Conservation (phyloP, 2,797 vertebrate species). For the Muraenolepis orangiensis region DNA sequence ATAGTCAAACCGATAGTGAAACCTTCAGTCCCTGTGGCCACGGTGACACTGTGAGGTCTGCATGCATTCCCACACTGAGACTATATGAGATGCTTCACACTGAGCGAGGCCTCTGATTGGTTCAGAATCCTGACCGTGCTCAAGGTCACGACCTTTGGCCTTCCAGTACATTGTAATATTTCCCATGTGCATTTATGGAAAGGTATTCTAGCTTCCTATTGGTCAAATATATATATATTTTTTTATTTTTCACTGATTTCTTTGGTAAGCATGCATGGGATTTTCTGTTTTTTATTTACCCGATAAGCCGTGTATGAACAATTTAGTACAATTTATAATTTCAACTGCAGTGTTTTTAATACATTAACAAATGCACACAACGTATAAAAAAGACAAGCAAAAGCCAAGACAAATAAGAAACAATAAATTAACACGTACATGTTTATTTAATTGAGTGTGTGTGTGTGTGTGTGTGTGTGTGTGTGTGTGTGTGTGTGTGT, state of each 20-base stretch:
- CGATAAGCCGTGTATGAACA: neutral
- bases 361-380: neutral
- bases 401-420: neutral
- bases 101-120: neutral
- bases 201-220: neutral
- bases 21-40: too few relatives aligned
- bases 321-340: neutral
- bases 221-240: neutral
- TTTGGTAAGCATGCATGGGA: neutral
- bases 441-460: conserved; percentile 3
- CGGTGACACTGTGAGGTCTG: too few relatives aligned
- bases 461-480: conserved; percentile 1
- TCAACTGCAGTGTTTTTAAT: neutral
- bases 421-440: neutral
- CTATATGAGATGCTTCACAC: neutral
- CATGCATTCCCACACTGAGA: neutral
- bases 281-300: neutral
- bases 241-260: neutral
- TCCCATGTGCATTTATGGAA: too few relatives aligned
- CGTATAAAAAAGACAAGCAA: too few relatives aligned
- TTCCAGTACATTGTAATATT: neutral
- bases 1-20: too few relatives aligned
- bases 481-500: conserved; percentile 13
- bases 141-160: neutral
- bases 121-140: neutral